A percentile compares a stretch with the other conserved stretches of the same genome.
Evolutionary conservation across 2,888 invertebrate genomes (phyloP).

Genomic region (Rotaria magnacalcarata): DNA sequence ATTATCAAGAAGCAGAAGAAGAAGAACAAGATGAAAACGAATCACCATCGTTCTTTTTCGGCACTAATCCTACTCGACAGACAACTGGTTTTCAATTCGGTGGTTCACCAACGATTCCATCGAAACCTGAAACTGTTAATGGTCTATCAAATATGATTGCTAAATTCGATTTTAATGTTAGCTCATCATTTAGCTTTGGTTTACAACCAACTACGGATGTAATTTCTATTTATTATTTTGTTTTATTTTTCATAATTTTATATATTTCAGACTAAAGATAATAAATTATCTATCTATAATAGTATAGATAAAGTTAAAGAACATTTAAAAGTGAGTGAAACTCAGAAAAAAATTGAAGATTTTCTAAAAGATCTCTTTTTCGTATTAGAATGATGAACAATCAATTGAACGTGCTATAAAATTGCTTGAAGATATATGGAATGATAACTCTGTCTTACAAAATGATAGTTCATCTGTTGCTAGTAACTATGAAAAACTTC

Average conservation of each 20-base stretch:
- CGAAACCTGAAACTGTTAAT: not conserved
- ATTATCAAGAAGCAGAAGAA: not conserved
- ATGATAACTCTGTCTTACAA: not conserved
- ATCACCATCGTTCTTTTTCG: not conserved
- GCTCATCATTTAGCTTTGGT: not conserved
- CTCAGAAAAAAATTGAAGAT: too few relatives aligned
- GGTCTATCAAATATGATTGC: not conserved
- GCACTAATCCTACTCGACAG: not conserved
- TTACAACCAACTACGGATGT: not conserved
- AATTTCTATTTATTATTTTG: not conserved
- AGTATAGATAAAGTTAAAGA: constrained; percentile 1
- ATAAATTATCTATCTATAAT: not conserved
- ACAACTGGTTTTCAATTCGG: not conserved
- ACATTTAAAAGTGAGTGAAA: not conserved
- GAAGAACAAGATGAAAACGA: not conserved
- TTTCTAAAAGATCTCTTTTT: not conserved
- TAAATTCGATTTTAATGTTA: not conserved
- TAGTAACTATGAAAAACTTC: not conserved
- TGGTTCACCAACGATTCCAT: not conserved
- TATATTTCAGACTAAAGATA: not conserved
- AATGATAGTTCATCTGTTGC: not conserved
- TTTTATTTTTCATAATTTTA: not conserved
- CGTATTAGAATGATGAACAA: constrained; percentile 15
- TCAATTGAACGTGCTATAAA: constrained; percentile 10
- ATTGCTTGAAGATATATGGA: constrained; percentile 14